phyloP scores from a whole-genome alignment of 2,797 vertebrate genomes.

The Glossophaga mutica region DNA sequence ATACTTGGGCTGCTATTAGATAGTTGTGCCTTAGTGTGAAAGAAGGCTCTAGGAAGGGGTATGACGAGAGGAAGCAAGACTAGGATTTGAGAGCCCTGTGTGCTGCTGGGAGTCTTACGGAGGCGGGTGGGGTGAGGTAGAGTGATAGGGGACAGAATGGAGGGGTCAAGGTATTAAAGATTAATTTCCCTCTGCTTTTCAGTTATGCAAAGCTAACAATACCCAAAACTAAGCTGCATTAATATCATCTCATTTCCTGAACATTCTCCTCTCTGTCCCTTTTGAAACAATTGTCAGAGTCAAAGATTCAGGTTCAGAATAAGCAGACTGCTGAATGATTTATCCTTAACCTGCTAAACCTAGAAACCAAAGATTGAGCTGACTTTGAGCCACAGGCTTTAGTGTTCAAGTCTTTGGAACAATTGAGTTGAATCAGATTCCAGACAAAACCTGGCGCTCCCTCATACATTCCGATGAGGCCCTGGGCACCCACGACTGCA shows the following conservation, averaged over 20 bases:
- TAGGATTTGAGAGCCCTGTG: background rate
- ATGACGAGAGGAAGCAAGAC: background rate
- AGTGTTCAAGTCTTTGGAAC: background rate
- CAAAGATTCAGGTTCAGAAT: background rate
- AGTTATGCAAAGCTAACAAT: background rate
- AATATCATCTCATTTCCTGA: background rate
- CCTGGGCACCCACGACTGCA: no score
- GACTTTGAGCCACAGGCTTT: background rate
- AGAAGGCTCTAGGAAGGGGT: background rate
- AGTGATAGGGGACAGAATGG: background rate
- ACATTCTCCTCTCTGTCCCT: background rate
- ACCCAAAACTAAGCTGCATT: background rate
- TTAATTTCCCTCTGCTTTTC: background rate
- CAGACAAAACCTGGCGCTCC: background rate
- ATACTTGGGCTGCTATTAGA: background rate
- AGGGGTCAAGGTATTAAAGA: background rate
- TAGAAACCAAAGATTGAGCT: background rate
- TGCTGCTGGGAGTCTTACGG: background rate
- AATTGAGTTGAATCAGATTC: background rate
- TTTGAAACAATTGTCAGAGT: background rate
- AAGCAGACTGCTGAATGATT: background rate
- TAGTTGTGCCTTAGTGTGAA: background rate
- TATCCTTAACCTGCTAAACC: background rate
- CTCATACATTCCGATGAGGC: background rate
- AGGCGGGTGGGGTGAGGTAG: fast-evolving